A percentile compares a stretch with the other conserved stretches of the same genome.
Evolutionary conservation across 2,113 vertebrate species (phyloP).

Genomic region (Odobenus rosmarus): DNA sequence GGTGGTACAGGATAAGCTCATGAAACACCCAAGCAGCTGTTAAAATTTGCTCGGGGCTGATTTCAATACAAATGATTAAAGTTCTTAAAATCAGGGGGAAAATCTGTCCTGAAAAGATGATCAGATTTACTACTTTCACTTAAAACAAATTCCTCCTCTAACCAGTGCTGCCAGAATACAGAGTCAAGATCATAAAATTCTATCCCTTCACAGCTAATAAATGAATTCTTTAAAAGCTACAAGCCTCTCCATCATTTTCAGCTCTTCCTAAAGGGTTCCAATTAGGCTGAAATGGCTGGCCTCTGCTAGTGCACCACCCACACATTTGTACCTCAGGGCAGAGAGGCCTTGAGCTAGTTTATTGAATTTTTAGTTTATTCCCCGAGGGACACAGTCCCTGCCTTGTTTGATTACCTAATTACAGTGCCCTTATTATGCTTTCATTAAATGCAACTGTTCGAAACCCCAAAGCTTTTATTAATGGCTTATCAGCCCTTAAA

Average conservation of each 20-base stretch:
- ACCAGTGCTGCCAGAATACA: not conserved
- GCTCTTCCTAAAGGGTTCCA: not conserved
- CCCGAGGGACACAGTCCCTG: not conserved
- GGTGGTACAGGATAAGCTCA: not conserved
- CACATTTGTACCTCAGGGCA: not conserved
- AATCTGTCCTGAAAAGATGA: not conserved
- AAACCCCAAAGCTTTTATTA: not conserved
- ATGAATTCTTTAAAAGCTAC: not conserved
- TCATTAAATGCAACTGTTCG: not conserved
- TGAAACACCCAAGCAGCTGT: not conserved
- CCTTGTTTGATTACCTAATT: not conserved
- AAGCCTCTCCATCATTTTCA: not conserved
- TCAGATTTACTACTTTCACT: not conserved
- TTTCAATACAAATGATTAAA: not conserved
- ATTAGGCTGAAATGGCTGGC: not conserved
- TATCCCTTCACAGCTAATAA: not conserved
- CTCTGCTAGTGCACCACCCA: not conserved
- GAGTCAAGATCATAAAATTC: not conserved
- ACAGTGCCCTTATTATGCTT: not conserved
- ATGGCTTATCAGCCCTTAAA: not conserved
- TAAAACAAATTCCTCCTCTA: slow-evolving; percentile 27
- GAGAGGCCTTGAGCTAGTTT: too few species aligned
- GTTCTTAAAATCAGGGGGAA: not conserved
- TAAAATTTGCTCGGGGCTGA: not conserved
- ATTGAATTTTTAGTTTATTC: not conserved